Evolutionary conservation across 2,888 invertebrate species (phyloP).

Genomic region (Pandemis corylana): DNA sequence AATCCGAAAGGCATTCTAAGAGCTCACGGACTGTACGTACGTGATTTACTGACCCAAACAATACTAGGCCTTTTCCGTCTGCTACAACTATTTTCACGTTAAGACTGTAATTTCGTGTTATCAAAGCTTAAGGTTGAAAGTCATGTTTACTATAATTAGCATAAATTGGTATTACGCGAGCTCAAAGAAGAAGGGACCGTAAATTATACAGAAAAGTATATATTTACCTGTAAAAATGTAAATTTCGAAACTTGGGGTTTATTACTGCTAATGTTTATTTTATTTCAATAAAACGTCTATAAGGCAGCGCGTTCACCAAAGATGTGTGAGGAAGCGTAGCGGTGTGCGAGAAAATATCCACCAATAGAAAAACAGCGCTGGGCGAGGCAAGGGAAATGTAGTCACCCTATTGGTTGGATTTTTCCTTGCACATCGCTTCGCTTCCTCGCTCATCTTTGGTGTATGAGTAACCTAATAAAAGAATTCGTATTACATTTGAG

Average conservation of each 20-base stretch:
- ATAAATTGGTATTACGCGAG: conserved; percentile 29
- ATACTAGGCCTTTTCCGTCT: too few species aligned
- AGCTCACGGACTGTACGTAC: too few species aligned
- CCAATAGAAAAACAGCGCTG: too few species aligned
- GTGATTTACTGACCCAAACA: too few species aligned
- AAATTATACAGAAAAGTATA: conserved; percentile 9
- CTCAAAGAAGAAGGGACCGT: conserved; percentile 13
- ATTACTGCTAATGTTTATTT: background rate
- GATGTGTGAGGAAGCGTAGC: too few species aligned
- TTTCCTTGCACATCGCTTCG: too few species aligned
- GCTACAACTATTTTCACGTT: conserved; percentile 3
- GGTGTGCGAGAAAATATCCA: too few species aligned
- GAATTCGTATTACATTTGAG: background rate
- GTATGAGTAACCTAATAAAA: background rate
- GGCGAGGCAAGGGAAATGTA: too few species aligned
- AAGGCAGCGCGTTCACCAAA: too few species aligned
- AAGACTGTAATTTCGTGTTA: conserved; percentile 15
- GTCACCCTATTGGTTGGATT: too few species aligned
- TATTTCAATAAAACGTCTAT: background rate
- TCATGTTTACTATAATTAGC: conserved; percentile 34
- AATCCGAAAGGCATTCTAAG: too few species aligned
- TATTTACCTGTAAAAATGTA: background rate
- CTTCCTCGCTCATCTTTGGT: too few species aligned
- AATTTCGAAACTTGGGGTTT: background rate
- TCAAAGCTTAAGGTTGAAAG: conserved; percentile 24